Percentiles rank a stretch among this genome's conserved stretches.
These are phyloP conservation scores for Gonatopus flavifemur DNA, from an alignment of 1,140 invertebrate genomes.

Conservation along the genomic window DNA sequence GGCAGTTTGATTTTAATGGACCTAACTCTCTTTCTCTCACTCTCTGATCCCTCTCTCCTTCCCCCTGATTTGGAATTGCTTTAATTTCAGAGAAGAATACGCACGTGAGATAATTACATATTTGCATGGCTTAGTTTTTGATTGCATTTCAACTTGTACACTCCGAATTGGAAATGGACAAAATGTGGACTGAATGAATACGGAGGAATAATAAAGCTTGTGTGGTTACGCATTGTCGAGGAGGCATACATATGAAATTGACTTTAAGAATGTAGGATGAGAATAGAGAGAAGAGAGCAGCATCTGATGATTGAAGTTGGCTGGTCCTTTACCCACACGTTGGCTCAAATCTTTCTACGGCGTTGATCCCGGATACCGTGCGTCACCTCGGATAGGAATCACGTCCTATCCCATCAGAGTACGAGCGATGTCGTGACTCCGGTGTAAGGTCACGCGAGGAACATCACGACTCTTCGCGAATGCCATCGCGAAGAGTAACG, in stretches of 20 bases:
- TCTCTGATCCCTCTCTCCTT: no score
- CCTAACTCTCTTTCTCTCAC: no score
- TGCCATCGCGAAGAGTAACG: no score
- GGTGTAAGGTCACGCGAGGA: slow-evolving; percentile 30
- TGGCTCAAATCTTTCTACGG: no score
- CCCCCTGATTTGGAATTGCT: no score
- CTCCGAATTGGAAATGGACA: no score
- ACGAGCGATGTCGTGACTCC: slow-evolving; percentile 28
- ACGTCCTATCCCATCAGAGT: slow-evolving; percentile 30
- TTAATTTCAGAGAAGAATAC: no score
- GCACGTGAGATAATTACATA: no score
- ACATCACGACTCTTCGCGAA: slow-evolving; percentile 30
- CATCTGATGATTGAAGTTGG: neutral
- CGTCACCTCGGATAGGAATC: slow-evolving; percentile 35
- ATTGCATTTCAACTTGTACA: no score
- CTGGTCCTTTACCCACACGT: slow-evolving; percentile 8
- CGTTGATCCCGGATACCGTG: slow-evolving; percentile 8
- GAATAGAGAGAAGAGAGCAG: neutral
- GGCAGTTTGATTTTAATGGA: no score
- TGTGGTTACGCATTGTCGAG: slow-evolving; percentile 19
- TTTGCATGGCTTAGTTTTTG: no score
- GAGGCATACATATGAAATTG: slow-evolving; percentile 1
- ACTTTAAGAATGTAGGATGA: neutral
- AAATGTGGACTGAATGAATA: no score
- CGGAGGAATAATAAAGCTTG: neutral